Evolutionary conservation across 1,140 invertebrate species (phyloP).

Genomic region (Drosophila setifemur): DNA sequence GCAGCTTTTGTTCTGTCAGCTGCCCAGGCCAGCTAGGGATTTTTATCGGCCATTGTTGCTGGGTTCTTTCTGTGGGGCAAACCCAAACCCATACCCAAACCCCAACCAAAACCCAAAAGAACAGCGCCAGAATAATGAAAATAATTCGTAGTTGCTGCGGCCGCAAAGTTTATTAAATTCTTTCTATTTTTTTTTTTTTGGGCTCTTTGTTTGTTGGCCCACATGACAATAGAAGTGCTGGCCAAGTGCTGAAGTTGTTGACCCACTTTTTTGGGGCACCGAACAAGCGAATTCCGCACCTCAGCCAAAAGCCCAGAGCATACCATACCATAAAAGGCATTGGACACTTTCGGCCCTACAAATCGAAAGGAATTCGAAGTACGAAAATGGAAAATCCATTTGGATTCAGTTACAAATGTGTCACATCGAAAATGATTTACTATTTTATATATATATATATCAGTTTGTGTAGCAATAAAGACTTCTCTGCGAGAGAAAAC

Average conservation of each 20-base stretch:
- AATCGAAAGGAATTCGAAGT: constrained; percentile 25
- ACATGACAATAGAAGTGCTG: constrained; percentile 43
- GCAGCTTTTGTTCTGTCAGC: constrained; percentile 45
- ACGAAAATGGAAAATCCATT: constrained; percentile 11
- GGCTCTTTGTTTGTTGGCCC: constrained; percentile 19
- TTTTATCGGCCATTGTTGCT: constrained; percentile 69
- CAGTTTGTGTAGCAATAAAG: too few relatives aligned
- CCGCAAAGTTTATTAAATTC: constrained; percentile 76
- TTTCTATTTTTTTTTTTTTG: constrained; percentile 35
- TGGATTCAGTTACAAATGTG: neutral
- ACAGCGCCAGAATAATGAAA: constrained; percentile 65
- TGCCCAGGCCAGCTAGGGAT: too few relatives aligned
- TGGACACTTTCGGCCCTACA: neutral
- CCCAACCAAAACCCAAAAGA: too few relatives aligned
- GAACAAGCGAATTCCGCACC: constrained; percentile 30
- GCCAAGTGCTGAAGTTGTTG: constrained; percentile 45
- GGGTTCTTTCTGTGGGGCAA: constrained; percentile 24
- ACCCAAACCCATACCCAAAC: too few relatives aligned
- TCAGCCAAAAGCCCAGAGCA: constrained; percentile 6
- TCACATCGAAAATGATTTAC: constrained; percentile 2
- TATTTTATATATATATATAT: too few relatives aligned
- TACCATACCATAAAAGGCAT: neutral
- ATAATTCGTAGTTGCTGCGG: constrained; percentile 71
- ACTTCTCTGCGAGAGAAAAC: too few relatives aligned
- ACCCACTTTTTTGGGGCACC: constrained; percentile 49